Conservation (phyloP, 1,140 invertebrate species). For the Brachionus sp. region DNA sequence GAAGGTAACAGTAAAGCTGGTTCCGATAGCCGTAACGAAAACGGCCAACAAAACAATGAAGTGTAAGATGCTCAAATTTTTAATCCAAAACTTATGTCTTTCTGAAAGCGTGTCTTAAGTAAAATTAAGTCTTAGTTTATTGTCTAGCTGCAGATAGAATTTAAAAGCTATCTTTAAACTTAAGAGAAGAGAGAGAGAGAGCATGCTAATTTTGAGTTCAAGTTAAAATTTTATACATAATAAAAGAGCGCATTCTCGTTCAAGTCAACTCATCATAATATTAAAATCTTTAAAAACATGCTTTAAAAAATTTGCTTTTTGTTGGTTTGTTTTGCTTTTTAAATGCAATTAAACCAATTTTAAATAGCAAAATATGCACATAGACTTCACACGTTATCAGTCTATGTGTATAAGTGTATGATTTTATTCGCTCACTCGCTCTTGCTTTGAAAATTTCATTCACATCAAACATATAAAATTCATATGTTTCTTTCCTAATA, state of each 20-base stretch:
- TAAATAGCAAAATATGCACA: neutral
- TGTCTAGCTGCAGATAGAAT: slow-evolving; percentile 1
- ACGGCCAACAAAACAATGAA: neutral
- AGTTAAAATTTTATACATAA: slow-evolving; percentile 28
- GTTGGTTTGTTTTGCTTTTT: neutral
- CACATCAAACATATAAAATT: slow-evolving; percentile 39
- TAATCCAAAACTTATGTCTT: neutral
- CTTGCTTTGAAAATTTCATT: slow-evolving; percentile 22
- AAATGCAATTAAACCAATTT: neutral
- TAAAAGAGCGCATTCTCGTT: slow-evolving; percentile 12
- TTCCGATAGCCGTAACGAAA: neutral
- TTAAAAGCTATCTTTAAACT: neutral
- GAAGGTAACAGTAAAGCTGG: neutral
- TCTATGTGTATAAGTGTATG: slow-evolving; percentile 24
- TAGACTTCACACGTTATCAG: neutral
- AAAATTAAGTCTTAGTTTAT: neutral
- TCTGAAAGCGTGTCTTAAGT: neutral
- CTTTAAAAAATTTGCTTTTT: neutral
- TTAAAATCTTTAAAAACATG: neutral
- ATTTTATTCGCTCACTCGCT: neutral
- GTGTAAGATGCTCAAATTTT: neutral
- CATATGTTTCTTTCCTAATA: slow-evolving; percentile 38
- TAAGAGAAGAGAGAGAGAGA: neutral
- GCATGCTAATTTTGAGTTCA: slow-evolving; percentile 13
- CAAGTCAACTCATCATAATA: neutral